Evolutionary conservation across 2,888 invertebrate genomes (phyloP).

Genomic region (Volucella zonaria): DNA sequence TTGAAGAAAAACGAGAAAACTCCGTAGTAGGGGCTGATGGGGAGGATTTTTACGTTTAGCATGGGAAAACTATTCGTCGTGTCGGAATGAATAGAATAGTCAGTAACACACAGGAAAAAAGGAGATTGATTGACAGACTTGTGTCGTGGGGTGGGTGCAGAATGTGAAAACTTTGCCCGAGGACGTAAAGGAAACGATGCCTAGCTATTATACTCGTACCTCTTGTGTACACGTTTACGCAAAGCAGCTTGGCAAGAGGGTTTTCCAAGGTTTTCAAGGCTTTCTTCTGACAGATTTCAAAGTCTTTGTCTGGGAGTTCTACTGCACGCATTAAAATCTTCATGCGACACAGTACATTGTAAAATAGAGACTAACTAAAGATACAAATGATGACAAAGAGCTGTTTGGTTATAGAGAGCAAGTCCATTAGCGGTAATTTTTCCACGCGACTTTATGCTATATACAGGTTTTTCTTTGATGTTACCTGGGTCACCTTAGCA

Average conservation of each 20-base stretch:
- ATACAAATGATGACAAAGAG: no score
- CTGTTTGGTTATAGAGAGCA: no score
- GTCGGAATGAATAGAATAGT: constrained; percentile 38
- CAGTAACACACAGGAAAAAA: background rate
- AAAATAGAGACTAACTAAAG: no score
- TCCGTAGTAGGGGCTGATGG: background rate
- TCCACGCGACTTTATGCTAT: no score
- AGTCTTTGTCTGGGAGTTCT: no score
- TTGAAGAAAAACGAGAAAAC: constrained; percentile 17
- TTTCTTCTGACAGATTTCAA: background rate
- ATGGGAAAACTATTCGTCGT: constrained; percentile 41
- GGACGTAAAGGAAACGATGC: constrained; percentile 18
- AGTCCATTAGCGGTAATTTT: no score
- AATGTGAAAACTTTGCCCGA: background rate
- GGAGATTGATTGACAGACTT: constrained; percentile 66
- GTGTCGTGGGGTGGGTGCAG: constrained; percentile 18
- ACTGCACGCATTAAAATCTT: no score
- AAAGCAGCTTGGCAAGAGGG: background rate
- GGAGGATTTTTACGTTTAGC: background rate
- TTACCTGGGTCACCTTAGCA: no score
- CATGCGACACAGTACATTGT: no score
- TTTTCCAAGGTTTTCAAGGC: constrained; percentile 40
- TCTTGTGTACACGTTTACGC: constrained; percentile 29
- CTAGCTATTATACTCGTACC: constrained; percentile 19
- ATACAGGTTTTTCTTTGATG: no score